These are phyloP conservation scores for Ifrita kowaldi DNA, from an alignment of 2,113 vertebrate species.

Conservation along the genomic window DNA sequence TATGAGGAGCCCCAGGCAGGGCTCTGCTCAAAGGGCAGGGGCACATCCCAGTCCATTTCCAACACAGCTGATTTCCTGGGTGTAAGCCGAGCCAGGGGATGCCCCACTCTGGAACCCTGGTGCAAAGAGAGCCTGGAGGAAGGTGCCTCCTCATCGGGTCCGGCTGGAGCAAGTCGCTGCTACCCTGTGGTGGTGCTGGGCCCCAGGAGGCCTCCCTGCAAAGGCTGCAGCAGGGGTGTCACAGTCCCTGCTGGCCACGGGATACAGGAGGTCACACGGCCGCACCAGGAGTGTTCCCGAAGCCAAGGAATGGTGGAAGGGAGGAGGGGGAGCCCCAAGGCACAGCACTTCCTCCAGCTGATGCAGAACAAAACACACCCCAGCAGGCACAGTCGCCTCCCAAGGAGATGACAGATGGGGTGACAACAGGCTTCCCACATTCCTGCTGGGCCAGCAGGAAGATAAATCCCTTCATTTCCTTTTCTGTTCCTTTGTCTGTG, in stretches of 20 bases:
- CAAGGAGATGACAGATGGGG: neutral
- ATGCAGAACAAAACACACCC: neutral
- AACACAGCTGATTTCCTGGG: neutral
- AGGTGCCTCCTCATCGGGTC: neutral
- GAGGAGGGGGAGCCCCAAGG: neutral
- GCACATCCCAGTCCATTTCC: neutral
- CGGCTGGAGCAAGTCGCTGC: accelerated
- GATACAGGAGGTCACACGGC: neutral
- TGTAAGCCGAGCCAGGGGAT: neutral
- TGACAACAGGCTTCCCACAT: neutral
- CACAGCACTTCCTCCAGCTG: neutral
- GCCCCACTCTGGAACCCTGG: too few species aligned
- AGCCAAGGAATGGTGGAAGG: neutral
- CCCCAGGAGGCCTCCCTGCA: neutral
- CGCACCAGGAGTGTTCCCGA: neutral
- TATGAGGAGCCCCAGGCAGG: neutral
- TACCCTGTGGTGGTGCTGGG: neutral
- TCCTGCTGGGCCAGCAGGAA: neutral
- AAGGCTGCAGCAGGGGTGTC: neutral
- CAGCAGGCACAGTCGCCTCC: neutral
- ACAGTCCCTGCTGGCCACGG: neutral
- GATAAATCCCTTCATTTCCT: neutral
- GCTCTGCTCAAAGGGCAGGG: neutral
- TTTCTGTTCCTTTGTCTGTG: neutral
- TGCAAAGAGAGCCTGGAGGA: neutral